Percentiles rank a stretch among this genome's conserved stretches.
Evolutionary conservation across 2,113 vertebrate species (phyloP).

Genomic region (Callionymus lyra): DNA sequence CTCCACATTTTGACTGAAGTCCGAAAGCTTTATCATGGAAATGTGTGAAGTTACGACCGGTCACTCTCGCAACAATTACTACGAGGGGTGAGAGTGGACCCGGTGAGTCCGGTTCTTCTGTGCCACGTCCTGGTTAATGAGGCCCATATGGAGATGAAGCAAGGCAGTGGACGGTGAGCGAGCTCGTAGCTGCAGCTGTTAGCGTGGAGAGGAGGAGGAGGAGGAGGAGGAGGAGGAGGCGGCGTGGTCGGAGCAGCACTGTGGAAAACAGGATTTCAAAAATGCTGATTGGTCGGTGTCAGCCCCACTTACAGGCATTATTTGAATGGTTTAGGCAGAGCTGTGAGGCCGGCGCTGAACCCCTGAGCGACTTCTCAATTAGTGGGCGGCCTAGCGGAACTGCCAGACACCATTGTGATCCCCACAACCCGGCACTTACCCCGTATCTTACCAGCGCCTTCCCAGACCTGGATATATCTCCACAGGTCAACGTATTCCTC

Average conservation of each 20-base stretch:
- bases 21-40: constrained; percentile 5
- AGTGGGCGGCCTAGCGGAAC: constrained; percentile 79
- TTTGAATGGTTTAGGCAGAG: constrained; percentile 68
- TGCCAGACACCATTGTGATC: constrained; percentile 64
- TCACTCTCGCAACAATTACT: constrained; percentile 44
- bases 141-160: constrained; percentile 72
- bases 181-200: constrained; percentile 40
- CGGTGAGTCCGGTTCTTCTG: constrained; percentile 31
- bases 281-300: constrained; percentile 77
- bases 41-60: constrained; percentile 9
- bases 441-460: constrained; percentile 2
- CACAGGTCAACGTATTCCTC: constrained; percentile 1
- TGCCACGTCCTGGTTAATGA: constrained; percentile 68
- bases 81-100: constrained; percentile 15
- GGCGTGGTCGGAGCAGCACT: constrained; percentile 63
- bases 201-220: constrained; percentile 13
- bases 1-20: constrained; percentile 1
- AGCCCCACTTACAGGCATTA: constrained; percentile 71
- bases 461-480: constrained; percentile 3
- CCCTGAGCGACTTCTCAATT: constrained; percentile 80
- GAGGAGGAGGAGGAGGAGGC: background rate
- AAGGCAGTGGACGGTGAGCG: constrained; percentile 61
- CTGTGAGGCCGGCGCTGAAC: constrained; percentile 64
- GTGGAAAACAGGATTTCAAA: constrained; percentile 70
- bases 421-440: constrained; percentile 3